phyloP scores from a whole-genome alignment of 2,888 invertebrate species.

The Malthinus seriepunctatus region DNA sequence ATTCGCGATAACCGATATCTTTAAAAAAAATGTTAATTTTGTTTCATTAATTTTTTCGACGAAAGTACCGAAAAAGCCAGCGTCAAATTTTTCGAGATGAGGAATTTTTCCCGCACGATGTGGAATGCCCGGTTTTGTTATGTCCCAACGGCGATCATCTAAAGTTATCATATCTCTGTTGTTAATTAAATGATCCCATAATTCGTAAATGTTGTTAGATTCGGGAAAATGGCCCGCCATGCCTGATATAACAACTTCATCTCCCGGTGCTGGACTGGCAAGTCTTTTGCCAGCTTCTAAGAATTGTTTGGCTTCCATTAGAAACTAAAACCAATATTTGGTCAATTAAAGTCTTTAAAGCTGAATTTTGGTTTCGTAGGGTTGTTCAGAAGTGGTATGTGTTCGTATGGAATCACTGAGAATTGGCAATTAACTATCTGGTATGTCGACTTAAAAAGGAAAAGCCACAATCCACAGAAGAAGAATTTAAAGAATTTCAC shows the following conservation, averaged over 20 bases:
- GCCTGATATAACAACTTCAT: conserved; percentile 63
- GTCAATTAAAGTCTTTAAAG: no score
- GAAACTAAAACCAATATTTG: no score
- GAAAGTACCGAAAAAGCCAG: conserved; percentile 57
- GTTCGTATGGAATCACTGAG: no score
- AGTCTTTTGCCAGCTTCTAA: conserved; percentile 53
- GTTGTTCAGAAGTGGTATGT: no score
- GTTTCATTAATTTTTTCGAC: no score
- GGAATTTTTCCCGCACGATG: conserved; percentile 68
- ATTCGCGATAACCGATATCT: conserved; percentile 69
- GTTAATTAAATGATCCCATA: conserved; percentile 70
- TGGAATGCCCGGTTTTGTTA: conserved; percentile 62
- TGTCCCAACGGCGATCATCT: conserved; percentile 76
- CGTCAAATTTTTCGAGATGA: conserved; percentile 59
- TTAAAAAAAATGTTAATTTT: neutral
- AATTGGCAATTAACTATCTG: no score
- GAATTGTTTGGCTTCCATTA: neutral
- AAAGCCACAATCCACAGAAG: no score
- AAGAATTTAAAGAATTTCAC: no score
- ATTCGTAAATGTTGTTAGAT: conserved; percentile 72
- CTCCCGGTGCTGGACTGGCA: conserved; percentile 62
- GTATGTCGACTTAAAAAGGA: no score
- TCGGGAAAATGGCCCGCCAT: conserved; percentile 77
- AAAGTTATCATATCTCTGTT: conserved; percentile 84
- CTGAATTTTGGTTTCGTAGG: no score